Percentiles rank a stretch among this genome's conserved stretches.
phyloP scores from a whole-genome alignment of 92 coral and sea anemone species.

The Montipora capitata region DNA sequence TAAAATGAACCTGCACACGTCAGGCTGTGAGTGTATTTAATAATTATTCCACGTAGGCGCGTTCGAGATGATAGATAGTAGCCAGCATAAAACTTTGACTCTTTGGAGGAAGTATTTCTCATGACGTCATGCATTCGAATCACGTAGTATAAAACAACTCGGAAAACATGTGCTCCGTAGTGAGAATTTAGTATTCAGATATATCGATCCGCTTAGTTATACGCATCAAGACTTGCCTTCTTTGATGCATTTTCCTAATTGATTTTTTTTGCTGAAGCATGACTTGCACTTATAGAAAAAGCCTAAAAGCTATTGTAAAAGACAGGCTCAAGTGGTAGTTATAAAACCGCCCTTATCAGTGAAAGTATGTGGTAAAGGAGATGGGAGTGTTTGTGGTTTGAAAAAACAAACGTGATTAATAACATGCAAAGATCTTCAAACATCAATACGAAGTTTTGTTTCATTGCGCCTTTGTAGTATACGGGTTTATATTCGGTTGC shows the following conservation, averaged over 20 bases:
- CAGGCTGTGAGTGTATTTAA: too few relatives aligned
- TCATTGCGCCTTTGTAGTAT: background rate
- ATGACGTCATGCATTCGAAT: too few relatives aligned
- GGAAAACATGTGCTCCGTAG: too few relatives aligned
- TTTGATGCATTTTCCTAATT: background rate
- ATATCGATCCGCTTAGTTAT: background rate
- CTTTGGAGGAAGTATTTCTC: too few relatives aligned
- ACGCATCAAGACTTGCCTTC: background rate
- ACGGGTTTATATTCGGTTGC: background rate
- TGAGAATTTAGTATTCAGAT: background rate
- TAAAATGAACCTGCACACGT: too few relatives aligned
- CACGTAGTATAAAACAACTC: too few relatives aligned
- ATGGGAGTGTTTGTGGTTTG: background rate
- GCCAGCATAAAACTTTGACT: too few relatives aligned
- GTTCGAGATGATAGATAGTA: too few relatives aligned
- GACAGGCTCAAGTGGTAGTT: constrained; percentile 19
- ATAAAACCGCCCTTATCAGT: constrained; percentile 8
- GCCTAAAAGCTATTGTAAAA: background rate
- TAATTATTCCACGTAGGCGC: too few relatives aligned
- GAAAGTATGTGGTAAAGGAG: constrained; percentile 15
- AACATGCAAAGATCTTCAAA: background rate
- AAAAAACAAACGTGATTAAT: background rate
- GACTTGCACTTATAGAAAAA: too few relatives aligned
- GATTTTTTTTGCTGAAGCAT: background rate
- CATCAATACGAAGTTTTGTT: background rate